phyloP scores from a whole-genome alignment of 1,140 invertebrate species.

The Polypedilum vanderplanki region DNA sequence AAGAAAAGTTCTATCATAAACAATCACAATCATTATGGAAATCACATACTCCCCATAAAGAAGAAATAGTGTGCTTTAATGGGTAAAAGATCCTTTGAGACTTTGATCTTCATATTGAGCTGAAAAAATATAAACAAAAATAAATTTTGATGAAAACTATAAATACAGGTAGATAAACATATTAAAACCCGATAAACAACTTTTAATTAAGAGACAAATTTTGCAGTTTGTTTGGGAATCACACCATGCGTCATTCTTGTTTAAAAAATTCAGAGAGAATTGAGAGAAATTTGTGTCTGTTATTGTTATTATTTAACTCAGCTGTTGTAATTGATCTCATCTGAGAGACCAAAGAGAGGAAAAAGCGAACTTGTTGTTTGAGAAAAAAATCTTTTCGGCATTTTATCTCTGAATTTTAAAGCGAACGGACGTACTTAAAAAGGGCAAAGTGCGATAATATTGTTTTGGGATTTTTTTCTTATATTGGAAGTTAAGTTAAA shows the following conservation, averaged over 20 bases:
- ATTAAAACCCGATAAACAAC: no score
- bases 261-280: background rate
- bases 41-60: slow-evolving; percentile 66
- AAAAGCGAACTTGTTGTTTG: no score
- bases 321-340: background rate
- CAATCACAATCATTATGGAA: background rate
- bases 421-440: background rate
- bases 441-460: background rate
- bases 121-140: background rate
- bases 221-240: background rate
- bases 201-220: background rate
- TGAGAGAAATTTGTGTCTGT: background rate
- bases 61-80: slow-evolving; percentile 76
- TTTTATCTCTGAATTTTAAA: slow-evolving; percentile 14
- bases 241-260: background rate
- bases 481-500: no score
- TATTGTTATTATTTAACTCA: background rate
- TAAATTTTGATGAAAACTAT: background rate
- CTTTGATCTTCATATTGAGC: slow-evolving; percentile 45
- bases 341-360: background rate
- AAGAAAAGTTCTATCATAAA: slow-evolving; percentile 38
- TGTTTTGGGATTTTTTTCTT: no score
- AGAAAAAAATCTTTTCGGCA: background rate
- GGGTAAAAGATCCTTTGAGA: slow-evolving; percentile 59
- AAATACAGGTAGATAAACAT: no score